These are phyloP conservation scores for Drosophila aldrichi DNA, from an alignment of 2,888 invertebrate species.

Conservation along the genomic window DNA sequence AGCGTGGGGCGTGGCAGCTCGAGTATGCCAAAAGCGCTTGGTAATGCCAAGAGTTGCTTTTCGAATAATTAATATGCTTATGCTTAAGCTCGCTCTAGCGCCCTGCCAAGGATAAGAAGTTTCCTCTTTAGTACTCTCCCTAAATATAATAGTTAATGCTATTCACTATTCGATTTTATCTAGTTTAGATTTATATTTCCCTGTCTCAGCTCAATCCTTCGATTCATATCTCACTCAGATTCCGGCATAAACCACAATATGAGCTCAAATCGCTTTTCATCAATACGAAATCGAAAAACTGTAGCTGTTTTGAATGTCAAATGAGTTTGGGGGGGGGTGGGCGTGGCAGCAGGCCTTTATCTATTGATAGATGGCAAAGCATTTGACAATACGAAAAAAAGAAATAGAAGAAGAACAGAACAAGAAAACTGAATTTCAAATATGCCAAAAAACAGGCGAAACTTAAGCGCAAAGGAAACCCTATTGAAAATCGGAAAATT, in stretches of 20 bases:
- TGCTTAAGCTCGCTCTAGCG: neutral
- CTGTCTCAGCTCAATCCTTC: slow-evolving; percentile 12
- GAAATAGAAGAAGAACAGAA: neutral
- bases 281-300: slow-evolving; percentile 28
- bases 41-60: neutral
- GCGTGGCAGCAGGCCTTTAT: neutral
- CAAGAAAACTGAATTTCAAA: slow-evolving; percentile 11
- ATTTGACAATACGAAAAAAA: slow-evolving; percentile 35
- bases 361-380: slow-evolving; percentile 38
- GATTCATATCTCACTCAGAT: slow-evolving; percentile 41
- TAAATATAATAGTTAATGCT: neutral
- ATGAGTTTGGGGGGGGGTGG: slow-evolving; percentile 10
- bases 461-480: slow-evolving; percentile 23
- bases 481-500: slow-evolving; percentile 4
- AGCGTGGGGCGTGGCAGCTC: neutral
- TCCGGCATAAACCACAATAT: slow-evolving; percentile 21
- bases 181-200: neutral
- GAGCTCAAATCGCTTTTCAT: slow-evolving; percentile 48
- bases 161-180: too few species aligned
- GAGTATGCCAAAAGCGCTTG: slow-evolving; percentile 28
- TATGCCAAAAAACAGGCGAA: slow-evolving; percentile 18
- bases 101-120: neutral
- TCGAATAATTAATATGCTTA: slow-evolving; percentile 28
- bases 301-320: slow-evolving; percentile 51
- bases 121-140: neutral